These are phyloP conservation scores for Aphodius sticticus DNA, from an alignment of 2,888 invertebrate species.

Conservation along the genomic window DNA sequence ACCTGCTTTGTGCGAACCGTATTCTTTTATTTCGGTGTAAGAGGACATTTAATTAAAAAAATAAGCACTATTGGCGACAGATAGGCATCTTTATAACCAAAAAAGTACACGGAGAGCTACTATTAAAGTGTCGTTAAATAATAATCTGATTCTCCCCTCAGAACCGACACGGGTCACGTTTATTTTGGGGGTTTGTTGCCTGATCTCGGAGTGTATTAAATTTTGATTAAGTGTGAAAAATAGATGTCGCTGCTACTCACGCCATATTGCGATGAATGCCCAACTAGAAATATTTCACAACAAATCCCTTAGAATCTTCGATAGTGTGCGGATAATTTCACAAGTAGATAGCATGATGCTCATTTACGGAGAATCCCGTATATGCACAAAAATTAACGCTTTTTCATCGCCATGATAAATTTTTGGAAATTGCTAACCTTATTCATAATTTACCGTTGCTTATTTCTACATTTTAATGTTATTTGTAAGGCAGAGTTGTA, in stretches of 20 bases:
- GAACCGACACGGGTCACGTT: conserved; percentile 13
- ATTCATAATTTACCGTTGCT: no score
- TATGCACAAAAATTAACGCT: no score
- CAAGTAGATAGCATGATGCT: no score
- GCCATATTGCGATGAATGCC: background rate
- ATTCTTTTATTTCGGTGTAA: conserved; percentile 16
- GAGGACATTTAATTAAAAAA: conserved; percentile 24
- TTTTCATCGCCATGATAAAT: no score
- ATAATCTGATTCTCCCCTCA: conserved; percentile 14
- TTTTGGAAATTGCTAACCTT: no score
- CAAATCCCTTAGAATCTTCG: background rate
- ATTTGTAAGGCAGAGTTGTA: no score
- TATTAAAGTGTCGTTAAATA: conserved; percentile 21
- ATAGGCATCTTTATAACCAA: conserved; percentile 20
- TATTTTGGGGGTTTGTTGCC: background rate
- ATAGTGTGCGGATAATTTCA: no score
- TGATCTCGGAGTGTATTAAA: background rate
- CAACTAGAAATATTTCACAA: background rate
- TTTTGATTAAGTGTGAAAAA: conserved; percentile 4
- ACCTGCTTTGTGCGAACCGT: conserved; percentile 8
- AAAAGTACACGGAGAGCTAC: conserved; percentile 8
- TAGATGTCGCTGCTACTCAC: background rate
- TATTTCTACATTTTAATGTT: no score
- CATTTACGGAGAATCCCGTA: no score
- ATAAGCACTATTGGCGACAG: conserved; percentile 14